Evolutionary conservation across 2,888 invertebrate genomes (phyloP).

Genomic region (Drosophila niveifrons): DNA sequence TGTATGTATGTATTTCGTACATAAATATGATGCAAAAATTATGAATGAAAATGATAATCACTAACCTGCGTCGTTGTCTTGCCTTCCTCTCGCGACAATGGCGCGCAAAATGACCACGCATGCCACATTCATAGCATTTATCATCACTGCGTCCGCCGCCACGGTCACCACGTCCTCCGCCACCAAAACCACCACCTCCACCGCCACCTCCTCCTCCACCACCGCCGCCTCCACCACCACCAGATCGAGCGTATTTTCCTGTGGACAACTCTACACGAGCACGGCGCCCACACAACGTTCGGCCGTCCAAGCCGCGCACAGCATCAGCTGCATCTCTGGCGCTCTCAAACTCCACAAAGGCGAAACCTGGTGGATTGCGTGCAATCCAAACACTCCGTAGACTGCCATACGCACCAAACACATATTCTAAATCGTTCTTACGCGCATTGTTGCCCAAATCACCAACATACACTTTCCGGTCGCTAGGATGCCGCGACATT

Average conservation of each 20-base stretch:
- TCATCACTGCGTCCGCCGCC: slow-evolving; percentile 88
- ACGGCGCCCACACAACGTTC: slow-evolving; percentile 94
- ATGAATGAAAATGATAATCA: slow-evolving; percentile 63
- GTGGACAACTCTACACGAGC: slow-evolving; percentile 97
- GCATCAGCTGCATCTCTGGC: slow-evolving; percentile 95
- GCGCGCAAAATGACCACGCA: slow-evolving; percentile 96
- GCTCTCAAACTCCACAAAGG: slow-evolving; percentile 97
- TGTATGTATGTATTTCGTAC: slow-evolving; percentile 29
- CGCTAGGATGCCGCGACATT: slow-evolving; percentile 87
- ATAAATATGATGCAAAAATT: slow-evolving; percentile 26
- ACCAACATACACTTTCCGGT: slow-evolving; percentile 98
- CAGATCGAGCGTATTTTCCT: slow-evolving; percentile 88
- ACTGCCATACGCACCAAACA: slow-evolving; percentile 96
- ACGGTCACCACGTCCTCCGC: slow-evolving; percentile 87
- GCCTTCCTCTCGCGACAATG: slow-evolving; percentile 91
- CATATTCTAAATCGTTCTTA: slow-evolving; percentile 96
- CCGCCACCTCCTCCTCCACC: slow-evolving; percentile 86
- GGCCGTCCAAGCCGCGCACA: slow-evolving; percentile 90
- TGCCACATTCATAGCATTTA: slow-evolving; percentile 97
- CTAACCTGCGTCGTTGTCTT: slow-evolving; percentile 86
- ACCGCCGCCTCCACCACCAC: slow-evolving; percentile 73
- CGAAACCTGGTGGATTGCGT: slow-evolving; percentile 95
- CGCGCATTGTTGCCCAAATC: slow-evolving; percentile 96
- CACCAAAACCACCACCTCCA: slow-evolving; percentile 67
- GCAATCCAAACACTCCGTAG: slow-evolving; percentile 99